Conservation (phyloP, 2,113 vertebrate species). For the Psittacara wagleri region DNA sequence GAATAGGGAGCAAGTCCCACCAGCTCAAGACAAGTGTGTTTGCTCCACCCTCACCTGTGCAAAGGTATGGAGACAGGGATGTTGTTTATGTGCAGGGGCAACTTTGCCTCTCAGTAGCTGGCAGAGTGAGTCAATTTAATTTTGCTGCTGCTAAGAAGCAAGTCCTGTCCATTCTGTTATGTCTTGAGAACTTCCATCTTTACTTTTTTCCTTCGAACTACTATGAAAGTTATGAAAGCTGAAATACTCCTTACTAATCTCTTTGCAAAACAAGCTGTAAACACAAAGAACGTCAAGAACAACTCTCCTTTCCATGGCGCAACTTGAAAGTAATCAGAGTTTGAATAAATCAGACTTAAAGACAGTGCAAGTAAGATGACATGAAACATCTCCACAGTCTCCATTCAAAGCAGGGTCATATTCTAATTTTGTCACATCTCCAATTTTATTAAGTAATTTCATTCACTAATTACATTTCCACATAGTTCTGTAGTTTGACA, state of each 20-base stretch:
- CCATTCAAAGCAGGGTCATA: background rate
- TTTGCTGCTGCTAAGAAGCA: background rate
- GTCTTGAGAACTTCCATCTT: background rate
- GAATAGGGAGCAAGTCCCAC: rapidly evolving
- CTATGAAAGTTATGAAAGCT: background rate
- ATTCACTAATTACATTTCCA: background rate
- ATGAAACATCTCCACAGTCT: background rate
- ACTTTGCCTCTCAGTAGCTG: background rate
- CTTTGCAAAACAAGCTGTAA: background rate
- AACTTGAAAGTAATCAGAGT: background rate
- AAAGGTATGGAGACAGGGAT: background rate
- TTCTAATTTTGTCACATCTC: background rate
- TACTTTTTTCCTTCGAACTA: background rate
- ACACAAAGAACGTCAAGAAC: background rate
- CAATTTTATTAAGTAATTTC: background rate
- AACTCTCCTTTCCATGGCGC: background rate
- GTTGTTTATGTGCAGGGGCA: background rate
- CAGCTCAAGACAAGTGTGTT: background rate
- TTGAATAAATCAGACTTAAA: background rate
- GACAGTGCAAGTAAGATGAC: background rate
- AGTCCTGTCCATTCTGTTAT: background rate
- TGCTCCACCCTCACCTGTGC: background rate
- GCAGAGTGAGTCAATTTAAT: background rate
- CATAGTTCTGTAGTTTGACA: background rate
- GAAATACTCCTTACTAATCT: background rate